phyloP scores from a whole-genome alignment of 2,797 vertebrate species.

The Luscinia megarhynchos region DNA sequence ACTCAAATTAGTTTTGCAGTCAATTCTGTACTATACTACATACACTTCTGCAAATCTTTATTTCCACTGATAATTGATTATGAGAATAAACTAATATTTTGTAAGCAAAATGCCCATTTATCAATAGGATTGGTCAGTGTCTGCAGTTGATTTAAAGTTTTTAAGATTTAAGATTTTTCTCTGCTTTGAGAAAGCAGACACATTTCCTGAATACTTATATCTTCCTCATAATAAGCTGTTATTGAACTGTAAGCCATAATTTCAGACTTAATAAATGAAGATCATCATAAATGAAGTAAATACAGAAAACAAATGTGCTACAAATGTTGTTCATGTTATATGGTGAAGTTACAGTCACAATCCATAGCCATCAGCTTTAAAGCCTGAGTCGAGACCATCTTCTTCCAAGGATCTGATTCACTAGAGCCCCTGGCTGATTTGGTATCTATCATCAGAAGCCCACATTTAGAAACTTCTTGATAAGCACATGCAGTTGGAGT shows the following conservation, averaged over 20 bases:
- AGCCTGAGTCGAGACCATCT: background rate
- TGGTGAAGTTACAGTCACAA: background rate
- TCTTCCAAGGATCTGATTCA: background rate
- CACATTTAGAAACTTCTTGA: background rate
- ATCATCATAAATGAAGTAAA: background rate
- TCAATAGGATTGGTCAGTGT: background rate
- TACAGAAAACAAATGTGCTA: background rate
- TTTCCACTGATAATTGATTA: background rate
- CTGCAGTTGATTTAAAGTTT: background rate
- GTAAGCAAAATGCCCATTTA: background rate
- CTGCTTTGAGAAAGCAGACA: background rate
- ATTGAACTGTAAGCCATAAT: background rate
- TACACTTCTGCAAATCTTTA: background rate
- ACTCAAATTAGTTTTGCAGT: background rate
- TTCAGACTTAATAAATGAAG: background rate
- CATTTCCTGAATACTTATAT: background rate
- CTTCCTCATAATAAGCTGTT: background rate
- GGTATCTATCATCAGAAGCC: fast-evolving
- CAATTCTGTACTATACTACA: background rate
- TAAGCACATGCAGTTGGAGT: background rate
- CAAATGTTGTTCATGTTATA: background rate
- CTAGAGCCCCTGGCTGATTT: background rate
- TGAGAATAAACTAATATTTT: background rate
- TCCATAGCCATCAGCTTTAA: background rate
- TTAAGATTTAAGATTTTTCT: too few species aligned